A percentile compares a stretch with the other conserved stretches of the same genome.
These are phyloP conservation scores for Drosophila kanekoi DNA, from an alignment of 2,888 invertebrate genomes.

Conservation along the genomic window DNA sequence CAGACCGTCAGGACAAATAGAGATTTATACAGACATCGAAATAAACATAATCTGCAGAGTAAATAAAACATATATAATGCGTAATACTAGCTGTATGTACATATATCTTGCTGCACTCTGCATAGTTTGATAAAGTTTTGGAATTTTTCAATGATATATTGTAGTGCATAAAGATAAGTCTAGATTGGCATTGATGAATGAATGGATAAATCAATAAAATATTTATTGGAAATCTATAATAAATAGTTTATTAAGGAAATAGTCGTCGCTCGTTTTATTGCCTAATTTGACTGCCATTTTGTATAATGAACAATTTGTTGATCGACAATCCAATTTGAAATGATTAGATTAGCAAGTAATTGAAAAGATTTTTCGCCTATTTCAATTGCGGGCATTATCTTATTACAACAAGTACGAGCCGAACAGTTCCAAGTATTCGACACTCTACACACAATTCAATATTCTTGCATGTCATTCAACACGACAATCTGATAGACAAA, in stretches of 20 bases:
- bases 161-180: constrained; percentile 1
- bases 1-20: too few species aligned
- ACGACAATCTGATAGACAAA: constrained; percentile 1
- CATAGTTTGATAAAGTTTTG: neutral
- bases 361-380: constrained; percentile 1
- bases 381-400: neutral
- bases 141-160: constrained; percentile 13
- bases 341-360: constrained; percentile 36
- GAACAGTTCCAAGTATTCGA: neutral
- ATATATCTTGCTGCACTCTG: neutral
- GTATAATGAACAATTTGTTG: constrained; percentile 3
- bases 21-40: neutral
- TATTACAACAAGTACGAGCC: constrained; percentile 5
- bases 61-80: constrained; percentile 12
- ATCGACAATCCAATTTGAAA: neutral
- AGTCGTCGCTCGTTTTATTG: constrained; percentile 5
- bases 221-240: constrained; percentile 20
- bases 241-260: constrained; percentile 6
- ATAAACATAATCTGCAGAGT: neutral
- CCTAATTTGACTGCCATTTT: neutral
- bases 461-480: constrained; percentile 27
- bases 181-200: neutral
- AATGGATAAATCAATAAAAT: constrained; percentile 28
- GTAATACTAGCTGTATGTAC: neutral
- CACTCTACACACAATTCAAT: constrained; percentile 6